These are phyloP conservation scores for Remorina albescens DNA, from an alignment of 2,797 vertebrate species.

Conservation along the genomic window DNA sequence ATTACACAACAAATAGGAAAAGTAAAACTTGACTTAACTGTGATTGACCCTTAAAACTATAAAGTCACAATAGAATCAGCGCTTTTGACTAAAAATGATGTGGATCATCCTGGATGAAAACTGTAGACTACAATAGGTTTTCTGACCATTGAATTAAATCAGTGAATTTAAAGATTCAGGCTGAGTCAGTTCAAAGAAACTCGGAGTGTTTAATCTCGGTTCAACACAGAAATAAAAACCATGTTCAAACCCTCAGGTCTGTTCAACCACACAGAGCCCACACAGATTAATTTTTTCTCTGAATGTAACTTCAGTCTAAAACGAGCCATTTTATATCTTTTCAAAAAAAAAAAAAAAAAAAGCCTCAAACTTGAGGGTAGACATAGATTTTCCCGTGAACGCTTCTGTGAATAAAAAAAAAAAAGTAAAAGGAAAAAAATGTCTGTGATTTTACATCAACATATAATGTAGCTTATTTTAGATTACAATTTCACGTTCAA, in stretches of 20 bases:
- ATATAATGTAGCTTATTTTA: neutral
- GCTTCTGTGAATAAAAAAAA: neutral
- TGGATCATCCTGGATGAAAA: neutral
- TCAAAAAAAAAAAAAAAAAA: neutral
- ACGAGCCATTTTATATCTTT: neutral
- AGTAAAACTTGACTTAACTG: constrained; percentile 7
- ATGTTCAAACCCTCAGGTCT: neutral
- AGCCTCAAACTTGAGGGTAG: neutral
- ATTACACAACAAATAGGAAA: neutral
- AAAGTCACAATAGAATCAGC: neutral
- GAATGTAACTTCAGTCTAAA: constrained; percentile 5
- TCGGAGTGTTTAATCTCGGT: neutral
- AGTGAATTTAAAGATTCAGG: constrained; percentile 1
- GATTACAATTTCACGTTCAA: neutral
- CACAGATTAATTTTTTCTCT: neutral
- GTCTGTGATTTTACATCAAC: neutral
- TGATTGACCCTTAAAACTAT: neutral
- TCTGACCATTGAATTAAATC: neutral
- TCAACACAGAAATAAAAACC: neutral
- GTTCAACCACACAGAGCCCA: neutral
- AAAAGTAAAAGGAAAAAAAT: neutral
- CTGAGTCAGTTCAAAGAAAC: neutral
- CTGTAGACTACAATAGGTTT: neutral
- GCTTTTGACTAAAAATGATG: neutral
- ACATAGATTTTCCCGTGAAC: neutral